A percentile compares a stretch with the other conserved stretches of the same genome.
Evolutionary conservation across 2,888 invertebrate species (phyloP).

Genomic region (Drosophila rellima): DNA sequence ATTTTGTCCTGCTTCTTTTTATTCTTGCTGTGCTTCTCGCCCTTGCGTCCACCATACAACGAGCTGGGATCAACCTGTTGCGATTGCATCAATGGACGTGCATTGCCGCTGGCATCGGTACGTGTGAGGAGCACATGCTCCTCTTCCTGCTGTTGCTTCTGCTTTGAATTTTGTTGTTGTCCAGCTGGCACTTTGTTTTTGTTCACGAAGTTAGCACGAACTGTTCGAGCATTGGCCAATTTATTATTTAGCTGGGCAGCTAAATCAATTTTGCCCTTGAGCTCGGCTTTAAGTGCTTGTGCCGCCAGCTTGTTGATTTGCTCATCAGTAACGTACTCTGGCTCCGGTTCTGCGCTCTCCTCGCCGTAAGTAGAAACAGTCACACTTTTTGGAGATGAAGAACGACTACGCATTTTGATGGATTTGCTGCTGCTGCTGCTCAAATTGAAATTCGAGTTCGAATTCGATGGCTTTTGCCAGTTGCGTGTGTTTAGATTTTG

Average conservation of each 20-base stretch:
- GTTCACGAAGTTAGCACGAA: constrained; percentile 48
- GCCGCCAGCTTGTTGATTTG: constrained; percentile 97
- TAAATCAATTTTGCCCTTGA: constrained; percentile 92
- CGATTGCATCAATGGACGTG: constrained; percentile 87
- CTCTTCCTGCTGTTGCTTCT: constrained; percentile 26
- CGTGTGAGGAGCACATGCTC: constrained; percentile 89
- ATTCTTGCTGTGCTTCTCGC: constrained; percentile 72
- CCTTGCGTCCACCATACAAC: constrained; percentile 56
- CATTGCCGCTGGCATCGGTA: constrained; percentile 89
- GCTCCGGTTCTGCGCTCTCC: not conserved
- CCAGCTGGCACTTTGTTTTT: not conserved
- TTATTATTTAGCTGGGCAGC: constrained; percentile 91
- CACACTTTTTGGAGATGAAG: not conserved
- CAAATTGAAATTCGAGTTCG: not conserved
- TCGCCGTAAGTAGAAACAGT: not conserved
- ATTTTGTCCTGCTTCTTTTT: constrained; percentile 68
- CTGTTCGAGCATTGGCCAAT: constrained; percentile 90
- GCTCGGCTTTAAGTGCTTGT: constrained; percentile 96
- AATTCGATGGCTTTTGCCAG: constrained; percentile 46
- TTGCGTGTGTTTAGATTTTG: constrained; percentile 20
- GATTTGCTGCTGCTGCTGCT: not conserved
- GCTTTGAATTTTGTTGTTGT: not conserved
- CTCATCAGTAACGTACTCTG: constrained; percentile 88
- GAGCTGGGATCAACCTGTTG: constrained; percentile 13
- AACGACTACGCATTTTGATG: not conserved